phyloP scores from a whole-genome alignment of 2,888 invertebrate genomes.

The Cheiracanthium punctorium region DNA sequence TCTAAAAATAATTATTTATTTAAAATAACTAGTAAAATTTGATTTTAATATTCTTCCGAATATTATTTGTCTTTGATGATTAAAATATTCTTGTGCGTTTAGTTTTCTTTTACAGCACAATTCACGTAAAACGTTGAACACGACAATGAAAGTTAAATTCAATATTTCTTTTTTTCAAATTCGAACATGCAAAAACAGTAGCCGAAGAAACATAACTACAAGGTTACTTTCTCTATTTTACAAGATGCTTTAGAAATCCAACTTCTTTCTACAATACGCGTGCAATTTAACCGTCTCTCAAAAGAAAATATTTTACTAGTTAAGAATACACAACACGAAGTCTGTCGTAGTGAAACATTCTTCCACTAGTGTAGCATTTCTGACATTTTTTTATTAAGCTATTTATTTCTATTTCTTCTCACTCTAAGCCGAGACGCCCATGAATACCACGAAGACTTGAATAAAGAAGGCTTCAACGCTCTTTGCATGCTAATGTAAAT shows the following conservation, averaged over 20 bases:
- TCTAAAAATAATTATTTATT: no score
- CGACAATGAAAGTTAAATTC: background rate
- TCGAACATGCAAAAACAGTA: background rate
- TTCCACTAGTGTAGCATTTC: conserved; percentile 35
- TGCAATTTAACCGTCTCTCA: conserved; percentile 65
- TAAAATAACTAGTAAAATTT: no score
- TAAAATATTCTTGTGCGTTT: no score
- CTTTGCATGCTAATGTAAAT: conserved; percentile 62
- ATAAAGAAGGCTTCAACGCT: conserved; percentile 46
- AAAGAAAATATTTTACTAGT: conserved; percentile 69
- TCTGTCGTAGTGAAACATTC: conserved; percentile 45
- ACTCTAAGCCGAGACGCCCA: conserved; percentile 57
- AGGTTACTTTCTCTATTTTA: conserved; percentile 22
- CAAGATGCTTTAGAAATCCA: conserved; percentile 17
- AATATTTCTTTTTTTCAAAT: background rate
- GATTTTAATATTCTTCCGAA: no score
- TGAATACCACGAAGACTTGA: conserved; percentile 60
- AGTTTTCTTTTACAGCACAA: no score
- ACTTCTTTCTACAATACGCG: conserved; percentile 18
- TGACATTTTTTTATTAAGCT: conserved; percentile 52
- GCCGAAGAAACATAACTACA: background rate
- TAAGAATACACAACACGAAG: conserved; percentile 64
- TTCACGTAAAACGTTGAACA: no score
- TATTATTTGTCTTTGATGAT: no score
- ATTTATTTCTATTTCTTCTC: conserved; percentile 60